Evolutionary conservation across 2,797 vertebrate species (phyloP).

Genomic region (Macroramphosus scolopax): DNA sequence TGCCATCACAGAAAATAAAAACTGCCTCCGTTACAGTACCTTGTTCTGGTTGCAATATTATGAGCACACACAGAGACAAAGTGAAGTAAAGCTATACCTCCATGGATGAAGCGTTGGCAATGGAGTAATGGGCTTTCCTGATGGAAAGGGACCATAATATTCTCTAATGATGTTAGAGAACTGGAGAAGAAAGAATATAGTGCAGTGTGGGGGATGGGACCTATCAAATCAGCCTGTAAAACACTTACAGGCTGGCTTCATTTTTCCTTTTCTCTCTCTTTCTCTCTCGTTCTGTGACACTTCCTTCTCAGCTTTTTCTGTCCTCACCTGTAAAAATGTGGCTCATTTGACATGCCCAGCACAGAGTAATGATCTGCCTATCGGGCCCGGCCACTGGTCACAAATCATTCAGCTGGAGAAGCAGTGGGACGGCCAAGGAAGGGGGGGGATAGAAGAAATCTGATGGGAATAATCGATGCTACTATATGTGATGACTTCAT

Average conservation of each 20-base stretch:
- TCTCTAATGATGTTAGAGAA: slow-evolving; percentile 74
- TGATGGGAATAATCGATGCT: slow-evolving; percentile 63
- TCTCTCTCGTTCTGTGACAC: slow-evolving; percentile 15
- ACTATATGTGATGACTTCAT: slow-evolving; percentile 65
- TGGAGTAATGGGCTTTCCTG: slow-evolving; percentile 71
- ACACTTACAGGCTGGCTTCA: slow-evolving; percentile 35
- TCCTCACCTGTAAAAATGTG: slow-evolving; percentile 39
- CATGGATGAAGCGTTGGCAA: slow-evolving; percentile 51
- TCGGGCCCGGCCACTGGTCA: slow-evolving; percentile 54
- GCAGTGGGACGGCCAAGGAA: slow-evolving; percentile 21
- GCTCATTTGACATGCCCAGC: slow-evolving; percentile 35
- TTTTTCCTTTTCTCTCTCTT: slow-evolving; percentile 38
- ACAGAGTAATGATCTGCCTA: slow-evolving; percentile 63
- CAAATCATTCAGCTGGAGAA: slow-evolving; percentile 53
- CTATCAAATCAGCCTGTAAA: slow-evolving; percentile 33
- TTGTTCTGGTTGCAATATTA: no score
- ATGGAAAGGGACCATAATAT: slow-evolving; percentile 67
- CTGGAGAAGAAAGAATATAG: slow-evolving; percentile 52
- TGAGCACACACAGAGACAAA: slow-evolving; percentile 19
- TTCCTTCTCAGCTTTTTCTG: slow-evolving; percentile 8
- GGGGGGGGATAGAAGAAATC: slow-evolving; percentile 25
- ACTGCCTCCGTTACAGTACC: no score
- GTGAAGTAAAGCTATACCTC: slow-evolving; percentile 62
- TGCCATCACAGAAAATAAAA: no score
- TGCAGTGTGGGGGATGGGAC: slow-evolving; percentile 42